A percentile compares a stretch with the other conserved stretches of the same genome.
These are phyloP conservation scores for Ennomos erosarius DNA, from an alignment of 2,888 invertebrate genomes.

Conservation along the genomic window DNA sequence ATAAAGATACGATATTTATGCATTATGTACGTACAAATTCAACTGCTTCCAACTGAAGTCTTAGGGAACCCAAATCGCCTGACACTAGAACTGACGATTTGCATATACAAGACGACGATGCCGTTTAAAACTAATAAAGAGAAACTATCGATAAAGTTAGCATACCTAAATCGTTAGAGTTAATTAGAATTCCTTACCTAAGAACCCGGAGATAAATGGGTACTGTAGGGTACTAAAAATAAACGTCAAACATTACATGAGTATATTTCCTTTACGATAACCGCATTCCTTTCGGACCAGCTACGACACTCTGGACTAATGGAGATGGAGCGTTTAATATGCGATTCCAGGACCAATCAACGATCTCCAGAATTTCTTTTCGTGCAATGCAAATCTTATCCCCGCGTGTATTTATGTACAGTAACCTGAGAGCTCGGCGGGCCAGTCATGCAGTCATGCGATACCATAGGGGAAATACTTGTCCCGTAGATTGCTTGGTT, in stretches of 20 bases:
- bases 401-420: slow-evolving; percentile 23
- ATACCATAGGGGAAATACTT: slow-evolving; percentile 7
- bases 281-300: slow-evolving; percentile 20
- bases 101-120: no score
- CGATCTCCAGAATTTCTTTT: slow-evolving; percentile 29
- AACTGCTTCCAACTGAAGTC: no score
- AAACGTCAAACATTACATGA: neutral
- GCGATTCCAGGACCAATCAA: slow-evolving; percentile 29
- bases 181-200: neutral
- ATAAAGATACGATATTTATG: no score
- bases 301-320: slow-evolving; percentile 23
- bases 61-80: no score
- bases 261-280: slow-evolving; percentile 19
- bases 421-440: slow-evolving; percentile 19
- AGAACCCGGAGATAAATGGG: slow-evolving; percentile 8
- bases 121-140: no score
- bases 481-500: no score
- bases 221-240: slow-evolving; percentile 1
- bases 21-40: no score
- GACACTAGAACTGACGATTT: no score
- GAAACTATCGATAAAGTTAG: no score
- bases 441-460: neutral
- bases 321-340: slow-evolving; percentile 15
- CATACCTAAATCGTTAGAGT: neutral
- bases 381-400: slow-evolving; percentile 28